Evolutionary conservation across 2,797 vertebrate species (phyloP), one percentile per base, ranked within the genome.

Genomic region (Rhabdomys pumilio): DNA sequence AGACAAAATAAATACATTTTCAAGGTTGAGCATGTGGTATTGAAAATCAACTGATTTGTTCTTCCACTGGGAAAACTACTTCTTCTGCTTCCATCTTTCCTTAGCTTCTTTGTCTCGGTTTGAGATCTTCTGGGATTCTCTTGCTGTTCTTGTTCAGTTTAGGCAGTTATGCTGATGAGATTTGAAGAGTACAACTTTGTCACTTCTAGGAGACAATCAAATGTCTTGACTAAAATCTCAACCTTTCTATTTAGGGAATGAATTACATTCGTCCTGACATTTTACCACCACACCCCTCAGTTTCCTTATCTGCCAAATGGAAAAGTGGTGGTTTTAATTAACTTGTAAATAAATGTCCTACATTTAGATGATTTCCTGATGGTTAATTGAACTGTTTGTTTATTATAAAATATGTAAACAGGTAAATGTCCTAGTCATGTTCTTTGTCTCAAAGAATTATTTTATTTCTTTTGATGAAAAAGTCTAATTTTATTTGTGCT

Each of bases 391-490:
- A 29, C 1, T 6, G 12, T 34, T 15, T 84, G 8, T 65, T 90
- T 93, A 29, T 72, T 63, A 20, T 50, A 34, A 61, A 75, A 1
- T 53, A 0, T 87, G 69, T 4, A 87, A 53, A 1, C 44, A 11
- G 6, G 47, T 26, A 92, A 67, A 63, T 44, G 2, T 14, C 14
- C 41, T 89, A 29, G 72, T 31, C 0, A 2, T 57, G 65, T 79
- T 90, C 1, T 83, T 75, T 47, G 31, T 63, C 9, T 77, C 88
- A 61, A 89, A 81, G 0, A 14, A 69, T 1, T 69, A 65, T n/a
- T 92, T 29, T 12, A 19, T 44, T 81, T 94, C 79, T 93, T 1
- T 82, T 96, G 89, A 38, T 41, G 73, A 72, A 2, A n/a, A 69
- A 17, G 17, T 1, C 26, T 13, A 77, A 10, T 22, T 41, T 53